Percentiles rank a stretch among this genome's conserved stretches.
Conservation (phyloP, 2,113 vertebrate genomes). For the Numenius arquata region DNA sequence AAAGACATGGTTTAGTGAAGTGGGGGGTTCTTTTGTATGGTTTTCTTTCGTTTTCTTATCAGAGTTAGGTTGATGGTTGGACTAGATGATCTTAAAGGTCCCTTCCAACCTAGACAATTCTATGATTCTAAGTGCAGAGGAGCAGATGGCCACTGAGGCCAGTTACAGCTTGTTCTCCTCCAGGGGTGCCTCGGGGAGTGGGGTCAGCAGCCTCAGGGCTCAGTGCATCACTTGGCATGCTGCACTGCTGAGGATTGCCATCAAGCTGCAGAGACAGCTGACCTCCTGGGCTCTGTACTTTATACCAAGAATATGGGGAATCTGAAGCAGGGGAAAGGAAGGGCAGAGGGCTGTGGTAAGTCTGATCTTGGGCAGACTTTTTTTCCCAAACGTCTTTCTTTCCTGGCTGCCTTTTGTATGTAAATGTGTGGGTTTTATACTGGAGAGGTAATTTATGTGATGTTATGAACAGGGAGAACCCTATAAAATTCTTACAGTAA, state of each 20-base stretch:
- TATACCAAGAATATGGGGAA: not conserved
- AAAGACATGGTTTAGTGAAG: too few species aligned
- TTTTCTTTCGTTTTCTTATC: too few species aligned
- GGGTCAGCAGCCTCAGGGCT: not conserved
- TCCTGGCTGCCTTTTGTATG: not conserved
- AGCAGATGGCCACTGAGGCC: not conserved
- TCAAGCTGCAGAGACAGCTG: rapidly evolving
- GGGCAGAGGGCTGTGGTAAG: not conserved
- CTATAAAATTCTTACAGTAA: not conserved
- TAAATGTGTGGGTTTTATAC: not conserved
- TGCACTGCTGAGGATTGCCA: not conserved
- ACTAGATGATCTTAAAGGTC: too few species aligned
- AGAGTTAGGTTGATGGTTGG: too few species aligned
- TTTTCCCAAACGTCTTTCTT: not conserved
- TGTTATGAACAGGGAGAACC: not conserved
- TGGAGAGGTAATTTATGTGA: not conserved
- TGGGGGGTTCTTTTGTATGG: too few species aligned
- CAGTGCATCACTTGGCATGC: not conserved
- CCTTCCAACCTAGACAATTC: too few species aligned
- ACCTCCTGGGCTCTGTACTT: not conserved
- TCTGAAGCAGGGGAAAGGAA: not conserved
- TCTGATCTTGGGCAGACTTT: not conserved
- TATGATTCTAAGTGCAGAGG: not conserved
- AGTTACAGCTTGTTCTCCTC: not conserved
- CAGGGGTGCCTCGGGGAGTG: not conserved